These are phyloP conservation scores for Trachelus troglodyta DNA, from an alignment of 2,888 invertebrate species.

Conservation along the genomic window DNA sequence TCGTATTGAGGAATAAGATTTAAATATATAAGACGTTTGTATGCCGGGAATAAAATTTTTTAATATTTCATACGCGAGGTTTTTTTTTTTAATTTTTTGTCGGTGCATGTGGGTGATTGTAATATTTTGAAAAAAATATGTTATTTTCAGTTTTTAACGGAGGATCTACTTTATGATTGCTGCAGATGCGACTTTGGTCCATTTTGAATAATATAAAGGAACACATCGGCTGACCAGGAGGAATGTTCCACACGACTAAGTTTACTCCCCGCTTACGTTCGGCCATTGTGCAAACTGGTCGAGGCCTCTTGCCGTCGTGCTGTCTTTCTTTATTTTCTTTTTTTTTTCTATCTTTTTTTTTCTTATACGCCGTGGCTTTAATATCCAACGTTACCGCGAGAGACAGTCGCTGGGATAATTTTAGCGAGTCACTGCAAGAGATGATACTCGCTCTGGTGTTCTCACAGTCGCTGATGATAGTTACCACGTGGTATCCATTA, in stretches of 20 bases:
- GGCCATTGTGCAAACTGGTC: not conserved
- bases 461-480: constrained; percentile 35
- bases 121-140: not conserved
- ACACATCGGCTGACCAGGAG: not conserved
- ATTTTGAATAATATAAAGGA: not conserved
- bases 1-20: not conserved
- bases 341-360: not conserved
- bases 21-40: not conserved
- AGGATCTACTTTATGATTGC: not conserved
- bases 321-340: not conserved
- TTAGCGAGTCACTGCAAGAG: constrained; percentile 45
- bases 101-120: too few relatives aligned
- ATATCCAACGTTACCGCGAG: not conserved
- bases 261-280: not conserved
- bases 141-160: not conserved
- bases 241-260: not conserved
- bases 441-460: constrained; percentile 35
- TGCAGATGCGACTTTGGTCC: not conserved
- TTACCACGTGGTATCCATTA: constrained; percentile 7
- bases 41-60: not conserved
- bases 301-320: not conserved
- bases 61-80: not conserved
- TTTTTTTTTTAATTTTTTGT: too few relatives aligned
- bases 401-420: constrained; percentile 32
- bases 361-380: not conserved